phyloP scores from a whole-genome alignment of 2,113 vertebrate species.

The Chinchilla lanigera region DNA sequence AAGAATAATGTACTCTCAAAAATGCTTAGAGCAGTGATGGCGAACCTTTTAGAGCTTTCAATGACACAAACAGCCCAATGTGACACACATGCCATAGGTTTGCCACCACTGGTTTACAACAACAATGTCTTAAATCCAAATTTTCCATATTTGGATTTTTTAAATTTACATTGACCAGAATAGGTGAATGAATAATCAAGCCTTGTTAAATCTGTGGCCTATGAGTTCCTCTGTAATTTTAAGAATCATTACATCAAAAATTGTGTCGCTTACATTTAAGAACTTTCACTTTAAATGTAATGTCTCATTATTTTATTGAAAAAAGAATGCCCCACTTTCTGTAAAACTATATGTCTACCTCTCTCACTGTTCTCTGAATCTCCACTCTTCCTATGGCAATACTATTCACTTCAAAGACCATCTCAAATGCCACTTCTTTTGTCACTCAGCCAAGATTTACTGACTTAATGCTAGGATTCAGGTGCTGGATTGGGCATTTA shows the following conservation, averaged over 20 bases:
- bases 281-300: not conserved
- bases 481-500: not conserved
- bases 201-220: not conserved
- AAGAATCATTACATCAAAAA: not conserved
- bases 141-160: not conserved
- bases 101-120: not conserved
- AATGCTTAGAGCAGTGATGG: not conserved
- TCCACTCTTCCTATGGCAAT: not conserved
- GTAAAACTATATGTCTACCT: not conserved
- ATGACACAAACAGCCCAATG: not conserved
- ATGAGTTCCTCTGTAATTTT: not conserved
- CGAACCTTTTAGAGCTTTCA: not conserved
- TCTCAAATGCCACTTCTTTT: not conserved
- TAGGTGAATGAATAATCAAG: not conserved
- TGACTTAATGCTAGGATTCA: not conserved
- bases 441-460: not conserved
- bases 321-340: not conserved
- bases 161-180: not conserved
- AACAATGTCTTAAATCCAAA: not conserved
- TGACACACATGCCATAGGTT: not conserved
- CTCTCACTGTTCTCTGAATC: not conserved
- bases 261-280: not conserved
- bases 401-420: not conserved
- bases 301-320: not conserved
- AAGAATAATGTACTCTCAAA: not conserved